Evolutionary conservation across 2,888 invertebrate species (phyloP).

Genomic region (Ophioninae sp.): DNA sequence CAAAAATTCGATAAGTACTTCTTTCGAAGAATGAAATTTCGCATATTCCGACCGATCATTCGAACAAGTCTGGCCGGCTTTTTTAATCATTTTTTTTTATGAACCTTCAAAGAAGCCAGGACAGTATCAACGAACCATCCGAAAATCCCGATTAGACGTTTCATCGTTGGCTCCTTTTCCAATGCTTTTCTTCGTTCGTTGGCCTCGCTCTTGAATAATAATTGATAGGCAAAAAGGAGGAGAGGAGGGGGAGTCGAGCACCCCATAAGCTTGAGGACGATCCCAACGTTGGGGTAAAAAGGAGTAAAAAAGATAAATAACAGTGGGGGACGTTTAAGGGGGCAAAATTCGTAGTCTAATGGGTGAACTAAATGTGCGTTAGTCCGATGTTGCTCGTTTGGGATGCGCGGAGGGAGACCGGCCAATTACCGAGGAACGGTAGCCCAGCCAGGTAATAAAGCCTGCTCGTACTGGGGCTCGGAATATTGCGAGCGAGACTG

Average conservation of each 20-base stretch:
- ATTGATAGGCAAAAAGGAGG: constrained; percentile 19
- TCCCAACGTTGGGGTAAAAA: not conserved
- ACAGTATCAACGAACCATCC: not conserved
- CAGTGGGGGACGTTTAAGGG: not conserved
- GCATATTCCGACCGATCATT: too few relatives aligned
- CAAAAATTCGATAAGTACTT: too few relatives aligned
- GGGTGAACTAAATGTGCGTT: constrained; percentile 53
- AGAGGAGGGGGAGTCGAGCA: not conserved
- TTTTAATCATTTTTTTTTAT: not conserved
- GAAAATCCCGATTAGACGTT: constrained; percentile 34
- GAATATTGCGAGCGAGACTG: constrained; percentile 41
- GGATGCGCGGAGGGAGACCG: constrained; percentile 13
- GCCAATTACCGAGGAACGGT: constrained; percentile 56
- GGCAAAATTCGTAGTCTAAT: constrained; percentile 49
- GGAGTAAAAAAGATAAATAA: constrained; percentile 26
- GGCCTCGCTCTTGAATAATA: constrained; percentile 44
- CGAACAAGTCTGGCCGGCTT: too few relatives aligned
- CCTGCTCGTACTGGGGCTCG: constrained; percentile 28
- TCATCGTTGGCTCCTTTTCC: constrained; percentile 41
- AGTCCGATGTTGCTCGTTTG: constrained; percentile 35
- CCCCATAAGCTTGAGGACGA: not conserved
- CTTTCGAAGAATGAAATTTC: too few relatives aligned
- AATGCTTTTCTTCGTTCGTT: not conserved
- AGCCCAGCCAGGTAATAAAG: constrained; percentile 59
- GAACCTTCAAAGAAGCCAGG: not conserved